phyloP scores from a whole-genome alignment of 2,888 invertebrate species.

The Apodemia mormo region DNA sequence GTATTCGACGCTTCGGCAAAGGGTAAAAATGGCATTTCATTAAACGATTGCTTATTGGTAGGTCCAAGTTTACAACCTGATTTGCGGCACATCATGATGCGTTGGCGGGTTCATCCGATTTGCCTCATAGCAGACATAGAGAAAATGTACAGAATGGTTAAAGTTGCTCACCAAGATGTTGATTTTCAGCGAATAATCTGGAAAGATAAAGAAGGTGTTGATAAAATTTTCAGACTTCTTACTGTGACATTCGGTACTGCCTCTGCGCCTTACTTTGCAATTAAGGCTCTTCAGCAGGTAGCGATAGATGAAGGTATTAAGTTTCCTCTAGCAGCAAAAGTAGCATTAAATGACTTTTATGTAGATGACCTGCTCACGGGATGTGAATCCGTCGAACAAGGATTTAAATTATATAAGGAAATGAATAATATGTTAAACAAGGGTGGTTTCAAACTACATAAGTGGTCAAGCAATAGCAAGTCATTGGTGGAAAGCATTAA shows the following conservation, averaged over 20 bases:
- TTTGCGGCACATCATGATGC: conserved; percentile 28
- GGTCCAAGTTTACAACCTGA: conserved; percentile 36
- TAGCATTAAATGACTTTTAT: conserved; percentile 17
- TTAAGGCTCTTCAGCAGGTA: conserved; percentile 14
- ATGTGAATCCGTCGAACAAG: conserved; percentile 5
- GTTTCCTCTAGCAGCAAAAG: conserved; percentile 11
- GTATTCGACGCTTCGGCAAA: conserved; percentile 23
- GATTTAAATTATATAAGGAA: conserved; percentile 1
- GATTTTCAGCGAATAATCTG: conserved; percentile 34
- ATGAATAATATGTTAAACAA: conserved; percentile 11
- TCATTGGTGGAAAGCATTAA: background rate
- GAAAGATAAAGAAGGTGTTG: background rate
- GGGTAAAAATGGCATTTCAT: conserved; percentile 25
- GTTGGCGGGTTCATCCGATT: conserved; percentile 28
- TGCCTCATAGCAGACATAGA: conserved; percentile 29
- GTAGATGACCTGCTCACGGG: conserved; percentile 17
- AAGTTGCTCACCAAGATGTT: conserved; percentile 22
- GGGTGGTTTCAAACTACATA: conserved; percentile 1
- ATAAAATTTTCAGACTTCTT: conserved; percentile 5
- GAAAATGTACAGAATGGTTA: conserved; percentile 34
- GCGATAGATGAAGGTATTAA: background rate
- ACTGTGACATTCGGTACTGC: conserved; percentile 19
- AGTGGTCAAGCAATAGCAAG: conserved; percentile 14
- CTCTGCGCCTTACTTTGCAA: conserved; percentile 9
- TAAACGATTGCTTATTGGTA: conserved; percentile 32